phyloP scores from a whole-genome alignment of 2,113 vertebrate genomes.

The Sebastes fasciatus region DNA sequence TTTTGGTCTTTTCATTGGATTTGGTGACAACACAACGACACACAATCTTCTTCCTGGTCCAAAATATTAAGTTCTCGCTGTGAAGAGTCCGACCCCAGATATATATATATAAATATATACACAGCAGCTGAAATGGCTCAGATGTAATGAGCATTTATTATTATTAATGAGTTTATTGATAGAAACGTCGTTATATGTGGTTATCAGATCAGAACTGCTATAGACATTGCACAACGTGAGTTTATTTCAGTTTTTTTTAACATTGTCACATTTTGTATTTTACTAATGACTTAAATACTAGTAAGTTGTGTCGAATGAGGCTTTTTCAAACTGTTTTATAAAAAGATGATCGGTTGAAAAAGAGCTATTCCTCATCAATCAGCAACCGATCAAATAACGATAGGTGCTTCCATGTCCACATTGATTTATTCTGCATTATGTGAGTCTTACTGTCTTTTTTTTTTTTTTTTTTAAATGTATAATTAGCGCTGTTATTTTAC shows the following conservation, averaged over 20 bases:
- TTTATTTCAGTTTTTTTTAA: constrained; percentile 21
- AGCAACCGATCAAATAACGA: constrained; percentile 17
- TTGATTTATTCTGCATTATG: constrained; percentile 8
- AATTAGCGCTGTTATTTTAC: neutral
- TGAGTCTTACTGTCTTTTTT: neutral
- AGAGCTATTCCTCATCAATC: neutral
- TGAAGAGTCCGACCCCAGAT: too few species aligned
- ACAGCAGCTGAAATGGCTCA: constrained; percentile 6
- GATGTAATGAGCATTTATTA: constrained; percentile 2
- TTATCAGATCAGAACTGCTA: constrained; percentile 3
- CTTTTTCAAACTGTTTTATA: constrained; percentile 28
- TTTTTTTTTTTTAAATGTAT: constrained; percentile 3
- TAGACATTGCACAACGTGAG: neutral
- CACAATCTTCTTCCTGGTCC: too few species aligned
- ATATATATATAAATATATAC: neutral
- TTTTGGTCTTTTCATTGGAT: constrained; percentile 20
- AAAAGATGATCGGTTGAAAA: neutral
- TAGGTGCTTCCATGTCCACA: constrained; percentile 11
- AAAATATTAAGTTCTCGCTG: too few species aligned
- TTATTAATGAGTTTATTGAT: constrained; percentile 4
- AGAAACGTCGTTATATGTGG: neutral
- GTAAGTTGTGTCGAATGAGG: neutral
- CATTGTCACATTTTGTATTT: constrained; percentile 51
- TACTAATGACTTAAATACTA: constrained; percentile 45
- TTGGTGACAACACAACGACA: neutral